phyloP scores from a whole-genome alignment of 1,140 invertebrate genomes.

The Aphaenogaster ashmeadi region DNA sequence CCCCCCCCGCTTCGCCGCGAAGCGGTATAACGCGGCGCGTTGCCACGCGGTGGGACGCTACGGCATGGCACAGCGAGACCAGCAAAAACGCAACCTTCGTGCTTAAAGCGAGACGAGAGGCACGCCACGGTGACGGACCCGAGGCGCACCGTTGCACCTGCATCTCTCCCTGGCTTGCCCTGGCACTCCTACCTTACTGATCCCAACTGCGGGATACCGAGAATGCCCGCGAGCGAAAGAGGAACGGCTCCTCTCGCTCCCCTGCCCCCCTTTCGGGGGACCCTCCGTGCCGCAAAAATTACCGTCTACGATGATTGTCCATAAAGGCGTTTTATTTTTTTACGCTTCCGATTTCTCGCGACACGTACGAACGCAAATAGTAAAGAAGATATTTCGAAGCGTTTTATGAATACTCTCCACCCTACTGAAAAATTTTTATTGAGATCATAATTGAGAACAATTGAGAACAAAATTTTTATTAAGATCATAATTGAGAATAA shows the following conservation, averaged over 20 bases:
- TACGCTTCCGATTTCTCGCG: background rate
- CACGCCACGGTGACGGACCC: constrained; percentile 56
- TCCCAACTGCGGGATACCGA: constrained; percentile 57
- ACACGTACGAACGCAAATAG: background rate
- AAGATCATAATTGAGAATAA: too few relatives aligned
- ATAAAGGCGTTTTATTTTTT: background rate
- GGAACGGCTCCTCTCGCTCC: background rate
- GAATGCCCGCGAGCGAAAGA: constrained; percentile 53
- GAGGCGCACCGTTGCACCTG: constrained; percentile 78
- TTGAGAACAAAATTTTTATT: too few relatives aligned
- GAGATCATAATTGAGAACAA: too few relatives aligned
- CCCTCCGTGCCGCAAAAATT: background rate
- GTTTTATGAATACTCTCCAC: background rate
- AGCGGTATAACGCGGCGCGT: constrained; percentile 49
- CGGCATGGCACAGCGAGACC: constrained; percentile 6
- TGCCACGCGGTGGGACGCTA: constrained; percentile 31
- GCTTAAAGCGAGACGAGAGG: constrained; percentile 51
- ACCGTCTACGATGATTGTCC: too few relatives aligned
- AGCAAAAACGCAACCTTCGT: constrained; percentile 69
- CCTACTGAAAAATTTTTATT: too few relatives aligned
- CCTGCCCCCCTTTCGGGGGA: background rate
- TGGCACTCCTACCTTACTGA: constrained; percentile 79
- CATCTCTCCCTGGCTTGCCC: constrained; percentile 58
- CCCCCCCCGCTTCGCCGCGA: background rate
- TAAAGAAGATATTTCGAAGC: background rate